These are phyloP conservation scores for Cyphomyrus discorhynchus DNA, from an alignment of 2,113 vertebrate species.

Conservation along the genomic window DNA sequence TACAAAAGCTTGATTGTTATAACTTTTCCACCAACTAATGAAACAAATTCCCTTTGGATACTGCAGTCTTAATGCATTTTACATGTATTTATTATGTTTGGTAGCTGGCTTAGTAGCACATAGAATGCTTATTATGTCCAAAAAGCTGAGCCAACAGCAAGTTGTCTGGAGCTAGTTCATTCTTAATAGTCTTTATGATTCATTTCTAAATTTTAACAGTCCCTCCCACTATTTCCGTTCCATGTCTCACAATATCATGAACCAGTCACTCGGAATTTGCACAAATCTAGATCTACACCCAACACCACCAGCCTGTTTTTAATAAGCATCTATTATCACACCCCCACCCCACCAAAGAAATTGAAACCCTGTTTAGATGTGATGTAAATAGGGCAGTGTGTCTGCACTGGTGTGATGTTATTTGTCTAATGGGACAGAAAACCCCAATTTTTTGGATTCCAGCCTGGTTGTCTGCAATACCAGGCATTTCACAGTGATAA, in stretches of 20 bases:
- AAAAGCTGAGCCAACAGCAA: background rate
- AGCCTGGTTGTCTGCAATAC: background rate
- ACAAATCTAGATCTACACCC: background rate
- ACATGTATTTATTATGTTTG: background rate
- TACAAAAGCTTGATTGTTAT: background rate
- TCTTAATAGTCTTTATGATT: background rate
- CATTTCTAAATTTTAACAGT: background rate
- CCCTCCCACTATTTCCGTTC: background rate
- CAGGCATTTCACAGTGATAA: slow-evolving; percentile 6
- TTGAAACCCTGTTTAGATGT: background rate
- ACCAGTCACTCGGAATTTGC: background rate
- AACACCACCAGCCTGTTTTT: background rate
- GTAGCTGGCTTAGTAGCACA: background rate
- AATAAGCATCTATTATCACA: background rate
- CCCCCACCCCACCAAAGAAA: background rate
- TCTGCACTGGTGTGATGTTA: background rate
- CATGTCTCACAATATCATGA: background rate
- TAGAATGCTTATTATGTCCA: background rate
- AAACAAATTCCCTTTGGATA: background rate
- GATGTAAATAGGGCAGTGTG: background rate
- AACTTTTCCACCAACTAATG: background rate
- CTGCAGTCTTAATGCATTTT: background rate
- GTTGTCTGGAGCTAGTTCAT: background rate
- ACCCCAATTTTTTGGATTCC: background rate
- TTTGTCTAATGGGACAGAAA: background rate